Conservation (phyloP, 1,140 invertebrate species). For the Drusus annulatus region DNA sequence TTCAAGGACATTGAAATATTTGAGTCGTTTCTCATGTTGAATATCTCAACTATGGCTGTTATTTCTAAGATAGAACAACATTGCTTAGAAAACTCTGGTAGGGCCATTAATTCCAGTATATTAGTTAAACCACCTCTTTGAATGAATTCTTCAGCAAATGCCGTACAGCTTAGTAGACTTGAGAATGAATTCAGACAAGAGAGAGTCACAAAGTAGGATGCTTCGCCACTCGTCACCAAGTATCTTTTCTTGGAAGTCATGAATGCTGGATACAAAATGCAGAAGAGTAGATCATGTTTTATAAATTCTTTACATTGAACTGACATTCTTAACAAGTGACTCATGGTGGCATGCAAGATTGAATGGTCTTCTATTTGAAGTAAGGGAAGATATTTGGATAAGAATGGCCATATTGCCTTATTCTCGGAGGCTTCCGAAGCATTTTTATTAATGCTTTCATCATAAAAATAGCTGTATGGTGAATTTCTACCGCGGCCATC, state of each 20-base stretch:
- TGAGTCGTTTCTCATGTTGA: slow-evolving; percentile 67
- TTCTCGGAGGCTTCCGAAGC: slow-evolving; percentile 51
- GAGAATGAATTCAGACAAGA: slow-evolving; percentile 76
- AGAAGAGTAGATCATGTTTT: slow-evolving; percentile 73
- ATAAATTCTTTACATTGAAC: slow-evolving; percentile 71
- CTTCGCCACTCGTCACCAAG: slow-evolving; percentile 65
- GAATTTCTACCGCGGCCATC: slow-evolving; percentile 25
- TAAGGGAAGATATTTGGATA: slow-evolving; percentile 74
- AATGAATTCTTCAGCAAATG: slow-evolving; percentile 75
- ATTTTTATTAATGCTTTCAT: slow-evolving; percentile 4
- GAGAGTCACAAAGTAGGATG: slow-evolving; percentile 73
- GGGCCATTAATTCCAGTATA: slow-evolving; percentile 70
- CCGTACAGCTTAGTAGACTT: slow-evolving; percentile 71
- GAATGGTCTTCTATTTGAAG: slow-evolving; percentile 72
- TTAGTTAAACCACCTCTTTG: slow-evolving; percentile 73
- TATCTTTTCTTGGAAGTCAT: slow-evolving; percentile 71
- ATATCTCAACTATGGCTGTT: slow-evolving; percentile 75
- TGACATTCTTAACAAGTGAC: slow-evolving; percentile 75
- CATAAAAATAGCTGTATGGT: slow-evolving; percentile 18
- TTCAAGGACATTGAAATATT: slow-evolving; percentile 17
- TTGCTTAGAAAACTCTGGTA: slow-evolving; percentile 72
- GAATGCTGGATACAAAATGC: slow-evolving; percentile 76
- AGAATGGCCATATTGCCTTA: slow-evolving; percentile 72
- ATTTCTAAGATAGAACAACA: slow-evolving; percentile 77
- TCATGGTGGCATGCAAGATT: slow-evolving; percentile 72